Base-by-base conservation (phyloP, 1,140 invertebrate species). In the Lethrus apterus region DNA sequence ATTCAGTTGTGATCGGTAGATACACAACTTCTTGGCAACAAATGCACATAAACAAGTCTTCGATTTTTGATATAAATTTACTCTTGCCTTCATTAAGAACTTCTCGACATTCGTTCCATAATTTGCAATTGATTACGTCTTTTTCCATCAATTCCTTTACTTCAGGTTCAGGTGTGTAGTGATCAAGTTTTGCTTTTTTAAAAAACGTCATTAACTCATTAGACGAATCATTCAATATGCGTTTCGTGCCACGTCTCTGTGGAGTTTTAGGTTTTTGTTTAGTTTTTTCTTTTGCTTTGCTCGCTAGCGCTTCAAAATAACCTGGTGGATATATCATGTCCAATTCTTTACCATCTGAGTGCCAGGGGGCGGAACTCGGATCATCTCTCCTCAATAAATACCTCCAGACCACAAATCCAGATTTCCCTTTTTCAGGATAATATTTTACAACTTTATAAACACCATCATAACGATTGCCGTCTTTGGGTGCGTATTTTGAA, bases 371-470 rank as follows among this genome's bases (percentile, higher is more conserved):
- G 31, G 87, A 84, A 10, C 59, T 67, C 1, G 81, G 77, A 67
- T 93, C 89, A 65, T 93, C 89, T 54, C 89, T 70, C 44, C 80
- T 68, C 26, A 93, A 62, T 9, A 86, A 56, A 61, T 87, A 93
- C 32, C 84, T 75, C 88, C 88, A 93, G 8, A 93, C 83, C 4
- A 76, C 69, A 61, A 81, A 89, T 1, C 87, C 88, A 32, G 84
- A 84, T 55, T 84, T 75, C 8, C 86, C 86, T 48, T 78, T 83
- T 57, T 85, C 79, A 3, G 83, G 82, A 69, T 84, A 91, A 62
- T 91, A 92, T 55, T 86, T 89, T 0, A 88, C 82, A 4, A 92
- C 79, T 67, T 87, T 86, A 62, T 87, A 87, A 26, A 86, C 76
- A 2, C 84, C 84, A 68, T 85, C 80, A 61, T 86, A 86, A 46